Percentiles rank a stretch among this genome's conserved stretches.
These are phyloP conservation scores for Apodemus agrarius DNA, from an alignment of 2,797 vertebrate genomes.

Conservation along the genomic window DNA sequence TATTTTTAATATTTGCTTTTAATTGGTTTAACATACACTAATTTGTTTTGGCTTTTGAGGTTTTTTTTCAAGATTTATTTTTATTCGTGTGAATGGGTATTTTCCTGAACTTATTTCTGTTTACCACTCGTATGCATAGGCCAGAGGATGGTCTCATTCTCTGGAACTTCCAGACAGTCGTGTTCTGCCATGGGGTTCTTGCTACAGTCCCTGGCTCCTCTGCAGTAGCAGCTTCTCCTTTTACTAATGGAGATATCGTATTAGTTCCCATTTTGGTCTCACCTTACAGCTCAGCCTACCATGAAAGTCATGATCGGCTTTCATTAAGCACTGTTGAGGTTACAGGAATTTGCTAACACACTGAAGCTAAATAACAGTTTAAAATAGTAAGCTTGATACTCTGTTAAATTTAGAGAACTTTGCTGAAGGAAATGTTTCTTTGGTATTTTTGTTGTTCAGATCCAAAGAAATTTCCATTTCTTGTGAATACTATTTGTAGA, in stretches of 20 bases:
- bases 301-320: neutral
- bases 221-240: neutral
- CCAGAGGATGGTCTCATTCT: neutral
- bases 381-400: neutral
- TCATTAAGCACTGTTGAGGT: neutral
- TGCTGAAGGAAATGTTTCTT: neutral
- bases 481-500: neutral
- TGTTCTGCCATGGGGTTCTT: neutral
- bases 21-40: neutral
- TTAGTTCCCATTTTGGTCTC: neutral
- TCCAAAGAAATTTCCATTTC: neutral
- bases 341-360: neutral
- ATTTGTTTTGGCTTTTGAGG: neutral
- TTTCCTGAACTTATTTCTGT: neutral
- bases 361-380: neutral
- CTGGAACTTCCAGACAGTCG: neutral
- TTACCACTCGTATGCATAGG: neutral
- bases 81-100: neutral
- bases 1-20: neutral
- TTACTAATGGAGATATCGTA: neutral
- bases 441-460: conserved; percentile 12
- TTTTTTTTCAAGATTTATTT: neutral
- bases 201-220: neutral
- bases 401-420: neutral
- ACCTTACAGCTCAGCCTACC: neutral